phyloP scores from a whole-genome alignment of 2,888 invertebrate genomes.

The Nudaria mundana region DNA sequence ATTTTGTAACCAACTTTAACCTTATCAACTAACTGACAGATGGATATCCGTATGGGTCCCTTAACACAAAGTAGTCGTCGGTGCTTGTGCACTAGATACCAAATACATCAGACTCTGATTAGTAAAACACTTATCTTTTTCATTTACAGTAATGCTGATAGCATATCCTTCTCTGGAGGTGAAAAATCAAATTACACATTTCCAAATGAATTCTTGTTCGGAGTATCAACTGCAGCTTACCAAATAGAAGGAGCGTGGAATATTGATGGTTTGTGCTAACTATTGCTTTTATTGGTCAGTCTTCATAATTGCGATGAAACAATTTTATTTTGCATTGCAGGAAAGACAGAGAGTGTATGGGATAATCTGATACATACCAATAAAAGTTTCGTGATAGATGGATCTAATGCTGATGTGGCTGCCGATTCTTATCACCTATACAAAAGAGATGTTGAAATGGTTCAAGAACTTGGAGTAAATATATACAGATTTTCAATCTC shows the following conservation, averaged over 20 bases:
- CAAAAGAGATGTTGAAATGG: slow-evolving; percentile 83
- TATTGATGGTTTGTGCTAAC: slow-evolving; percentile 54
- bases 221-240: slow-evolving; percentile 82
- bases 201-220: slow-evolving; percentile 81
- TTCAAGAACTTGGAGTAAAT: slow-evolving; percentile 82
- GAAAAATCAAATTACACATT: slow-evolving; percentile 69
- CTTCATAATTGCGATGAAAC: not conserved
- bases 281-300: not conserved
- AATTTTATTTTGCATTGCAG: slow-evolving; percentile 52
- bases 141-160: slow-evolving; percentile 57
- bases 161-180: slow-evolving; percentile 61
- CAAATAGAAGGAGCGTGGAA: slow-evolving; percentile 84
- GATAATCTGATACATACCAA: slow-evolving; percentile 77
- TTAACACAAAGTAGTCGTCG: too few relatives aligned
- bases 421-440: slow-evolving; percentile 86
- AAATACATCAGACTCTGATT: too few relatives aligned
- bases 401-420: slow-evolving; percentile 83
- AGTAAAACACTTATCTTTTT: too few relatives aligned
- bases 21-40: too few relatives aligned
- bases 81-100: too few relatives aligned
- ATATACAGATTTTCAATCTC: slow-evolving; percentile 88
- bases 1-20: too few relatives aligned
- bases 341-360: slow-evolving; percentile 84
- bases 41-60: too few relatives aligned
- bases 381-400: slow-evolving; percentile 75